Conservation (phyloP, 2,113 vertebrate genomes). For the Dendropsophus ebraccatus region DNA sequence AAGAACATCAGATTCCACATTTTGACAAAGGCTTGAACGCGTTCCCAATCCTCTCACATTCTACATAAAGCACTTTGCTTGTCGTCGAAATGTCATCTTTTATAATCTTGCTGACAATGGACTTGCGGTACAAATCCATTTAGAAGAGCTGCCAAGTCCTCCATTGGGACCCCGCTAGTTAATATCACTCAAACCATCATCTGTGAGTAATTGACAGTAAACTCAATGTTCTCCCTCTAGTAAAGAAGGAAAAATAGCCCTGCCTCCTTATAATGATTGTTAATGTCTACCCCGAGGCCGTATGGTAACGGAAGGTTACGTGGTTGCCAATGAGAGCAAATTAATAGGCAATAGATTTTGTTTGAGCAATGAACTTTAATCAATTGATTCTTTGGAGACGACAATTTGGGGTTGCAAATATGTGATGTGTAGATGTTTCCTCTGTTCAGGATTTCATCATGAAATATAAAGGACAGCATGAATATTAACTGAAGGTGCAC, state of each 20-base stretch:
- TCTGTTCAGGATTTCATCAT: neutral
- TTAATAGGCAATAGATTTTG: conserved; percentile 44
- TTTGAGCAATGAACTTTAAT: conserved; percentile 23
- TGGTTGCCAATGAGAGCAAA: conserved; percentile 16
- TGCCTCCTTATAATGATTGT: conserved; percentile 43
- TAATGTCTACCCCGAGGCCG: neutral
- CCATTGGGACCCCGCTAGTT: neutral
- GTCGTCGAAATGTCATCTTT: conserved; percentile 34
- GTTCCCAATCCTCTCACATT: neutral
- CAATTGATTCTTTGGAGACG: neutral
- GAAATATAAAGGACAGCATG: conserved; percentile 10
- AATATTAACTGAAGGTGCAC: neutral
- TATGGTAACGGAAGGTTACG: neutral
- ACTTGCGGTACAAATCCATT: conserved; percentile 5
- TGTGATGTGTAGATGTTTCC: neutral
- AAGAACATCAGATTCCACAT: neutral
- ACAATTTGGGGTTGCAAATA: neutral
- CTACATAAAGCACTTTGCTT: neutral
- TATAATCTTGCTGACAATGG: conserved; percentile 10
- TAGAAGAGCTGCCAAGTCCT: neutral
- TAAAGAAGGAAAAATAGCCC: conserved; percentile 35
- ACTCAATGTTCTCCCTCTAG: conserved; percentile 18
- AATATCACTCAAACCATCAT: conserved; percentile 22
- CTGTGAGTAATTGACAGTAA: conserved; percentile 45
- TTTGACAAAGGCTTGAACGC: neutral